These are phyloP conservation scores for Heliothis subflexa DNA, from an alignment of 1,140 invertebrate genomes.

Conservation along the genomic window DNA sequence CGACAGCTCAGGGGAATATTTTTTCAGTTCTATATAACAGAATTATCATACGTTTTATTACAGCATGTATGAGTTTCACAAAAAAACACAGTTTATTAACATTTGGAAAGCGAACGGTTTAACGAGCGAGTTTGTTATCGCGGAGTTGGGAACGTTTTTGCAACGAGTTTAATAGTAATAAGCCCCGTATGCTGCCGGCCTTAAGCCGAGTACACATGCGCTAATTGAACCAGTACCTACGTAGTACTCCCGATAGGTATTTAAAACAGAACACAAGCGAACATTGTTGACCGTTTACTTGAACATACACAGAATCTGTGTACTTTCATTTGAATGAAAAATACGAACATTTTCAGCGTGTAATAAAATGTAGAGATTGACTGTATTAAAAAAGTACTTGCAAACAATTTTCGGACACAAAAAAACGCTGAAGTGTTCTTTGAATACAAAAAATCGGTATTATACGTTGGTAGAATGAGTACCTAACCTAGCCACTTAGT, in stretches of 20 bases:
- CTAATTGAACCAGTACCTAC: neutral
- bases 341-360: neutral
- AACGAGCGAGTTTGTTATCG: neutral
- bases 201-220: neutral
- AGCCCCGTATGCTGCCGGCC: neutral
- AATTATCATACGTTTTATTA: conserved; percentile 35
- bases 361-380: neutral
- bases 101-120: conserved; percentile 2
- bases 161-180: conserved; percentile 1
- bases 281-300: neutral
- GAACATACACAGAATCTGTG: neutral
- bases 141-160: neutral
- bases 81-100: conserved; percentile 27
- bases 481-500: neutral
- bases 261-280: neutral
- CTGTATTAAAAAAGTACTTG: neutral
- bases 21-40: conserved; percentile 9
- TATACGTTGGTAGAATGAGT: too few species aligned
- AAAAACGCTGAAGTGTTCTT: neutral
- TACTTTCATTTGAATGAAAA: neutral
- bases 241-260: neutral
- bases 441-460: too few species aligned
- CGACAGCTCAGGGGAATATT: conserved; percentile 5
- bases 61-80: neutral
- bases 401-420: neutral